Percentiles rank a stretch among this genome's conserved stretches.
These are phyloP conservation scores for Phylloscopus trochiloides DNA, from an alignment of 2,113 vertebrate genomes.

Conservation along the genomic window DNA sequence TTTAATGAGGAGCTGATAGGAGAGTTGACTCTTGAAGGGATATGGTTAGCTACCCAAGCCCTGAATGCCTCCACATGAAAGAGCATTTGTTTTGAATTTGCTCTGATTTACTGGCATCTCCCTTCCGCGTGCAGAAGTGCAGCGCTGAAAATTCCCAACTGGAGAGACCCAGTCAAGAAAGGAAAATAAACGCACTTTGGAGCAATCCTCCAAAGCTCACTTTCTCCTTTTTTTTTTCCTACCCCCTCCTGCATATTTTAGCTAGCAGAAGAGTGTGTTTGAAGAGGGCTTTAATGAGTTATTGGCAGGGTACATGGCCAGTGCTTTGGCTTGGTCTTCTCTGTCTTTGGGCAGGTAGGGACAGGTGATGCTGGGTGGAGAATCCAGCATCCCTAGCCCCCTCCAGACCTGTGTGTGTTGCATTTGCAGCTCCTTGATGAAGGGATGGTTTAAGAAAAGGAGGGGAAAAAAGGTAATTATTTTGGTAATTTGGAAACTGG, in stretches of 20 bases:
- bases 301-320: neutral
- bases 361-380: neutral
- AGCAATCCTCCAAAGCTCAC: conserved; percentile 14
- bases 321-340: fast-evolving
- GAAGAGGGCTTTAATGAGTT: conserved; percentile 37
- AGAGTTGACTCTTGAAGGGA: conserved; percentile 58
- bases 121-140: conserved; percentile 6
- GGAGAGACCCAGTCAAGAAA: conserved; percentile 64
- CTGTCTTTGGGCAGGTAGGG: neutral
- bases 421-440: neutral
- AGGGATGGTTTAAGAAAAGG: neutral
- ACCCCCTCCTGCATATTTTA: neutral
- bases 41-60: conserved; percentile 55
- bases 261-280: neutral
- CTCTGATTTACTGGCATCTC: conserved; percentile 74
- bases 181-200: conserved; percentile 34
- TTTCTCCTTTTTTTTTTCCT: neutral
- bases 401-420: neutral
- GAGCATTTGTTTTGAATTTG: conserved; percentile 83
- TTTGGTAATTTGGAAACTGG: neutral
- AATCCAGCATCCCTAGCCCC: neutral
- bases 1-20: conserved; percentile 67
- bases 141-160: conserved; percentile 67
- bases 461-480: neutral
- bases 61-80: conserved; percentile 71